A percentile compares a stretch with the other conserved stretches of the same genome.
Conservation (phyloP, 2,113 vertebrate genomes). For the Boleophthalmus pectinirostris region DNA sequence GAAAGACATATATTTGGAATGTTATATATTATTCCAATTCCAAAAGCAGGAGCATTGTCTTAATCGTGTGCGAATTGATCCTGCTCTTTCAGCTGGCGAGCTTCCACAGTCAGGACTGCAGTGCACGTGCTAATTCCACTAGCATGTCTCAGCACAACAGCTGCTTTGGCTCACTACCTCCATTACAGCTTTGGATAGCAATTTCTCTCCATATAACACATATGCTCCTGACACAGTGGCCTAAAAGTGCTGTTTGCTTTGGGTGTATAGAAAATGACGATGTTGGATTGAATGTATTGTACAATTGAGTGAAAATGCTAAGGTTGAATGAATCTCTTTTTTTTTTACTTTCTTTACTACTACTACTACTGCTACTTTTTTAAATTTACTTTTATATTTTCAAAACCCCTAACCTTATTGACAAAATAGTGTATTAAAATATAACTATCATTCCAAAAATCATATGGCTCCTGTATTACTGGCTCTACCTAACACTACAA, state of each 20-base stretch:
- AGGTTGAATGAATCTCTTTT: neutral
- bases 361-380: no score
- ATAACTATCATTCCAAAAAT: no score
- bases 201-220: neutral
- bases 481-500: no score
- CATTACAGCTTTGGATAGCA: neutral
- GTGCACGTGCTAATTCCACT: constrained; percentile 11
- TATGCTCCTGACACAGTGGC: neutral
- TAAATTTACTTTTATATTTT: no score
- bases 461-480: no score
- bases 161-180: constrained; percentile 13
- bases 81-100: constrained; percentile 27
- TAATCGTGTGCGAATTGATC: constrained; percentile 8
- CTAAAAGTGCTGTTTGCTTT: neutral
- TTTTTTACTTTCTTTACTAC: no score
- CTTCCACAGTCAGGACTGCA: constrained; percentile 10
- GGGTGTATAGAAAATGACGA: neutral
- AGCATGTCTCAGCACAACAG: constrained; percentile 27
- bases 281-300: neutral
- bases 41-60: neutral
- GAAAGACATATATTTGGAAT: no score
- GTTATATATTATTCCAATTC: neutral
- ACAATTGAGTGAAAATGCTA: neutral
- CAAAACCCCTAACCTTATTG: no score
- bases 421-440: no score